Evolutionary conservation across 1,140 invertebrate genomes (phyloP), one percentile per base, ranked within the genome.

Genomic region (Penaeus vannamei): DNA sequence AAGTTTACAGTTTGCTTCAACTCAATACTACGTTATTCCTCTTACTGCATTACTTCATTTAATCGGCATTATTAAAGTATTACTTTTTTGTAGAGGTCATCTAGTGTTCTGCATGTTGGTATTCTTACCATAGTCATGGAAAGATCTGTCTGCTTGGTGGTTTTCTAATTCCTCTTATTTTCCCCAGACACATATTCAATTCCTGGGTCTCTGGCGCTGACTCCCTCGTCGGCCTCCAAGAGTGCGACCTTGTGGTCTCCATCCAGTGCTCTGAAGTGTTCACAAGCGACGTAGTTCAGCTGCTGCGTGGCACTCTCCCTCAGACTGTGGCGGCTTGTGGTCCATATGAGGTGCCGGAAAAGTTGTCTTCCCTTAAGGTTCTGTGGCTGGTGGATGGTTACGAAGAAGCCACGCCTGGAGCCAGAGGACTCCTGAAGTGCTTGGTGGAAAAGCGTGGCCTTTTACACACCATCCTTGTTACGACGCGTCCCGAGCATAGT

Each of bases 331-430:
- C 10, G 4, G 26, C 53, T 20, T 84, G 82, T 36, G 53, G 23
- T 36, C 59, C 53, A 1, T 36, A 64, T 23, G 59, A 84, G 82
- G 53, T 84, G 60, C 82, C 64, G 60, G 82, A 64, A 2, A 53
- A 32, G 53, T 61, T 84, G 82, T 53, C 53, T 14, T 62, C 60
- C 29, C 59, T 84, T 42, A 23, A 61, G 29, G 82, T 84, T 23
- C n/a, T 84, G 82, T 84, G 82, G 82, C 61, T 84, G 82, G 59
- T 84, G 82, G 82, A 84, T 22, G 60, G 82, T n/a, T 82, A 53
- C 7, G 59, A 32, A 20, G 82, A 64, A 36, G 82, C 82, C 26
- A 36, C 82, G n/a, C 53, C 2, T 12, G 59, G 64, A 7, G 82
- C 82, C 20, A 8, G 3, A 1, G 12, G 14, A 17, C 32, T 84